These are phyloP conservation scores for Hylaea fasciaria DNA, from an alignment of 2,888 invertebrate genomes.

Conservation along the genomic window DNA sequence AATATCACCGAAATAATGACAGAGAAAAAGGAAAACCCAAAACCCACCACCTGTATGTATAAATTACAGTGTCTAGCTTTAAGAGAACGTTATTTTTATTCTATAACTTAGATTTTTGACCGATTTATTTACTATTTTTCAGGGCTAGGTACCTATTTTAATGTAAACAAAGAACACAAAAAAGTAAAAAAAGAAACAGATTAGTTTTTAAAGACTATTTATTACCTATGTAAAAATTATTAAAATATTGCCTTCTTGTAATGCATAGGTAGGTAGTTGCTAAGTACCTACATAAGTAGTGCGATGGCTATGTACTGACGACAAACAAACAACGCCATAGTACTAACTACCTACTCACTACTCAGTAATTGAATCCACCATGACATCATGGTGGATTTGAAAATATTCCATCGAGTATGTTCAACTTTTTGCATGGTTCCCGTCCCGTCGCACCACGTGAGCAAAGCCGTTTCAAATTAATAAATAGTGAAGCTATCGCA, in stretches of 20 bases:
- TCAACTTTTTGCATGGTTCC: constrained; percentile 64
- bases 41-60: neutral
- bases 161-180: too few relatives aligned
- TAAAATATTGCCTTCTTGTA: too few relatives aligned
- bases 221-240: too few relatives aligned
- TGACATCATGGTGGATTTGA: constrained; percentile 74
- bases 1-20: constrained; percentile 44
- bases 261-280: neutral
- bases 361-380: constrained; percentile 78
- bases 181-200: too few relatives aligned
- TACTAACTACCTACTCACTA: constrained; percentile 44
- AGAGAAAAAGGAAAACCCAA: neutral
- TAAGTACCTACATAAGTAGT: too few relatives aligned
- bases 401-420: constrained; percentile 73
- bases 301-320: constrained; percentile 45
- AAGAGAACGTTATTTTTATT: too few relatives aligned
- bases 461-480: constrained; percentile 22
- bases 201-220: too few relatives aligned
- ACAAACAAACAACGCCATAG: constrained; percentile 73
- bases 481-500: constrained; percentile 2
- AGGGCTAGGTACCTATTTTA: too few relatives aligned
- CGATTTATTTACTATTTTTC: too few relatives aligned
- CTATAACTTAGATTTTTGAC: too few relatives aligned
- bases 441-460: constrained; percentile 24
- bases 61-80: too few relatives aligned